Evolutionary conservation across 2,113 vertebrate genomes (phyloP), one percentile per base, ranked within the genome.

Genomic region (Xyliphius kryptos): DNA sequence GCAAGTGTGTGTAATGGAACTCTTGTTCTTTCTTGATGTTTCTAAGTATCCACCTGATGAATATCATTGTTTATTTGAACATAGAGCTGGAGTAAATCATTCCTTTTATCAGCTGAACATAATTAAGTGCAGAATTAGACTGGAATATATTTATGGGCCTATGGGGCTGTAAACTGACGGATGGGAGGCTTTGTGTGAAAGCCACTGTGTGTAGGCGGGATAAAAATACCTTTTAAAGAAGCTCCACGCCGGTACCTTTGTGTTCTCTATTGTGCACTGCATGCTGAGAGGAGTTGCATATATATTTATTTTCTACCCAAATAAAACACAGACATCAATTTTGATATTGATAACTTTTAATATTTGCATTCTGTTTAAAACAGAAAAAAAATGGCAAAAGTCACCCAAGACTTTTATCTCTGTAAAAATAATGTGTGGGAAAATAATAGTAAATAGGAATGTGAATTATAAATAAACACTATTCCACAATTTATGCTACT

Each of bases 171-270:
- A 59, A 15, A 5, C 40, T 40, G 47, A 50, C 44, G 19, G 46
- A 59, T 72, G 38, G 21, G 48, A 44, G 60, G 49, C 26, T 48
- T 57, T 55, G 46, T 20, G 36, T 5, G 55, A 58, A 64, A 44
- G 40, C 60, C 43, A 49, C 60, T 43, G 37, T 5, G 43, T 13
- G 55, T 41, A 41, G 40, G 49, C 13, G 2, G 21, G 56, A 64
- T 72, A 68, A 72, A 72, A 72, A 72, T 72, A 72, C 37, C 56
- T 59, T 43, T 68, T 64, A 58, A 72, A 60, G 61, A 53, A 55
- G 56, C 65, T 72, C 36, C 43, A 53, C 26, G n/a, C n/a, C n/a
- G n/a, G n/a, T n/a, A n/a, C n/a, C n/a, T n/a, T n/a, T n/a, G n/a
- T n/a, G n/a, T n/a, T 68, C 51, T 26, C 14, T 13, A 26, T 47